phyloP scores from a whole-genome alignment of 2,797 vertebrate species.

The Alauda arvensis region DNA sequence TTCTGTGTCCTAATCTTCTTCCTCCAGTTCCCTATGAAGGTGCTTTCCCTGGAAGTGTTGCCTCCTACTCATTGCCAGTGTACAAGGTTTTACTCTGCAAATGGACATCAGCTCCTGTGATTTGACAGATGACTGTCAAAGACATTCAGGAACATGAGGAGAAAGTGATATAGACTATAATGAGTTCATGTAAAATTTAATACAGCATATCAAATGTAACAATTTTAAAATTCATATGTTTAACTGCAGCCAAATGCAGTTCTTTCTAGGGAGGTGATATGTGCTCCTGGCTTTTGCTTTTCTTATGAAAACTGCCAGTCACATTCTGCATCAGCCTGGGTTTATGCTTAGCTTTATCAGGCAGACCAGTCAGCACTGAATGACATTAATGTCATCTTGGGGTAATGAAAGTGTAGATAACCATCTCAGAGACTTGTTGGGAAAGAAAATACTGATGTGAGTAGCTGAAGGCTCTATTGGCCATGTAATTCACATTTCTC shows the following conservation, averaged over 20 bases:
- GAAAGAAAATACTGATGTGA: not conserved
- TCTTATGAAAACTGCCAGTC: constrained; percentile 4
- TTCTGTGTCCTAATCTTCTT: not conserved
- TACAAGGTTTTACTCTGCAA: not conserved
- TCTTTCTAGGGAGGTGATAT: not conserved
- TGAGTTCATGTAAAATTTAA: constrained; percentile 1
- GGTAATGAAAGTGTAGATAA: constrained; percentile 37
- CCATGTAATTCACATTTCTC: not conserved
- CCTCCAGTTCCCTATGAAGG: not conserved
- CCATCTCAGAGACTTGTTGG: not conserved
- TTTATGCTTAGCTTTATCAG: constrained; percentile 25
- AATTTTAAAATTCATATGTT: not conserved
- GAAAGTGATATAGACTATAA: not conserved
- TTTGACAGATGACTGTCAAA: not conserved
- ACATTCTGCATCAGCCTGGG: not conserved
- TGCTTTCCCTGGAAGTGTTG: not conserved
- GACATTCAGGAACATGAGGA: not conserved
- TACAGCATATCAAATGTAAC: not conserved
- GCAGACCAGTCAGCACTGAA: constrained; percentile 15
- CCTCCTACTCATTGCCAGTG: not conserved
- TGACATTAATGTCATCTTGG: constrained; percentile 3
- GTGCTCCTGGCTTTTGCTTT: not conserved
- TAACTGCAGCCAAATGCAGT: not conserved
- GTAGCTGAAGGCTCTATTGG: constrained; percentile 15
- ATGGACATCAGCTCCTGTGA: not conserved